phyloP scores from a whole-genome alignment of 2,888 invertebrate species.

The Galeruca laticollis region DNA sequence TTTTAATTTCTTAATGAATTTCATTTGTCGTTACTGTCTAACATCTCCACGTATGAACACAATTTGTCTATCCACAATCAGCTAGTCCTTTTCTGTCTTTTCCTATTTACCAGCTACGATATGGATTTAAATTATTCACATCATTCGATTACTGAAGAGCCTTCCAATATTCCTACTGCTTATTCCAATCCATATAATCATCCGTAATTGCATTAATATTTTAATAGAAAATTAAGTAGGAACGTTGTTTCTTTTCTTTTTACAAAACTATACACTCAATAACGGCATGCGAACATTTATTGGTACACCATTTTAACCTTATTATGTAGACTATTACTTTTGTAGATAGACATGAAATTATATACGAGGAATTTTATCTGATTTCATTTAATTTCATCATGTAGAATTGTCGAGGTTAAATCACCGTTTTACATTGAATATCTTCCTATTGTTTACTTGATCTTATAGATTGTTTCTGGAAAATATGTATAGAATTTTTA shows the following conservation, averaged over 20 bases:
- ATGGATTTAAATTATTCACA: constrained; percentile 37
- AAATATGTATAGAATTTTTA: too few species aligned
- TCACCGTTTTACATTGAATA: background rate
- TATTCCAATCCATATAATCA: constrained; percentile 28
- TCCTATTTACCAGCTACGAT: background rate
- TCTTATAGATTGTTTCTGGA: too few species aligned
- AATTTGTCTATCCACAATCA: too few species aligned
- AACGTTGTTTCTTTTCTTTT: background rate
- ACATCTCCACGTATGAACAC: too few species aligned
- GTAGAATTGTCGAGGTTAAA: background rate
- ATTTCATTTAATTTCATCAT: background rate
- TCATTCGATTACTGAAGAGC: constrained; percentile 28
- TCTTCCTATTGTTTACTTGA: too few species aligned
- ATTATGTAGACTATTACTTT: background rate
- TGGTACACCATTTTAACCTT: background rate
- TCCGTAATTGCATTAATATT: constrained; percentile 32
- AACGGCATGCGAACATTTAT: constrained; percentile 1
- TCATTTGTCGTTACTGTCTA: too few species aligned
- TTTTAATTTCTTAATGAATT: too few species aligned
- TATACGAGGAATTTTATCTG: background rate
- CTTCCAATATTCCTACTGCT: constrained; percentile 21
- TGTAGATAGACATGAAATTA: background rate
- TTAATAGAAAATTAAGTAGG: constrained; percentile 31
- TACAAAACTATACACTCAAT: background rate
- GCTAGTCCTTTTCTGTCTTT: background rate